Percentiles rank a stretch among this genome's conserved stretches.
phyloP scores from a whole-genome alignment of 1,140 invertebrate species.

The Saxidomus purpurata region DNA sequence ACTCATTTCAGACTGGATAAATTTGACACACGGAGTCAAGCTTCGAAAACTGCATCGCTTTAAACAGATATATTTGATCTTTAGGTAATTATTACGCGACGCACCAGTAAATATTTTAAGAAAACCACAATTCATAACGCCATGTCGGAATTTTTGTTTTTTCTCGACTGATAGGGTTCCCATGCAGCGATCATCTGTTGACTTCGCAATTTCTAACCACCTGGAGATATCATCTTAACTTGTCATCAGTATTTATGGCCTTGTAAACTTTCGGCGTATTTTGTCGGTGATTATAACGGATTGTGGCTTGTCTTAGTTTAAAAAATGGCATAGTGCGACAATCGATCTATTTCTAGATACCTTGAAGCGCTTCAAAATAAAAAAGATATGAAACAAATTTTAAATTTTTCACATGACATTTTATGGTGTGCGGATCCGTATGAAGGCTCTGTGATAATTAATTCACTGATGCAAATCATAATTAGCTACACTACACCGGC shows the following conservation, averaged over 20 bases:
- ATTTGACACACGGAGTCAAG: not conserved
- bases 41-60: too few species aligned
- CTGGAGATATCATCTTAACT: constrained; percentile 9
- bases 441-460: not conserved
- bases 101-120: not conserved
- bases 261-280: not conserved
- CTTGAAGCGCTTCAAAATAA: not conserved
- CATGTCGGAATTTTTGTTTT: not conserved
- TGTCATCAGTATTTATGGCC: not conserved
- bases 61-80: not conserved
- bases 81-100: not conserved
- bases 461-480: not conserved
- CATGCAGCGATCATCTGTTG: not conserved
- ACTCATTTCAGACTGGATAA: not conserved
- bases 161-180: not conserved
- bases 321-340: not conserved
- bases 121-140: not conserved
- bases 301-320: not conserved
- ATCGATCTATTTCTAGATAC: not conserved
- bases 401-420: not conserved
- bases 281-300: constrained; percentile 11
- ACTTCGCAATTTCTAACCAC: not conserved
- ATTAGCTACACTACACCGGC: not conserved
- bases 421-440: not conserved
- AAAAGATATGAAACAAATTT: not conserved